Base-by-base conservation (phyloP, 2,113 vertebrate genomes). In the Notothenia coriiceps region DNA sequence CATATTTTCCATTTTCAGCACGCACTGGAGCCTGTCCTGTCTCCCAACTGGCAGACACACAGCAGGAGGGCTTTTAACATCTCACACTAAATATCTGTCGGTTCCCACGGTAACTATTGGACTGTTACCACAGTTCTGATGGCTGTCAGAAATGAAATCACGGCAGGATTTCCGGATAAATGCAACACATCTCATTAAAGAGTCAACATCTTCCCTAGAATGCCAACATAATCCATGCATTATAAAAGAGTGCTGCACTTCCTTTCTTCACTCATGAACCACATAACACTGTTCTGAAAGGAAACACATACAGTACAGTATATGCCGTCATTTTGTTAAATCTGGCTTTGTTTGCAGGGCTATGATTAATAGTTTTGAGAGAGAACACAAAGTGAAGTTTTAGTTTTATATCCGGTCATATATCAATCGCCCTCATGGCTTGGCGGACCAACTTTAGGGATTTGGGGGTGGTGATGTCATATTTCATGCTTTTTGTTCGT, bases 1-100 rank as follows among this genome's bases (percentile, higher is more conserved):
- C 87, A 86, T 88, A 91, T 92, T 94, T 94, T 93, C 93, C 92
- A 88, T 89, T 93, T 93, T 89, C 71, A 86, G 81, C 85, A 76
- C 54, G 66, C 79, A 75, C 72, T 91, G 82, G 80, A 91, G 88
- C 83, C 86, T 84, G 82, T 77, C 86, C 71, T 86, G 85, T 87
- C 88, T 92, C 84, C 83, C 73, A 56, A 82, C 81, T 90, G 90
- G 83, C 85, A 91, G 84, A 92, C 75, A 4, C 90, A 74, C 88
- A 87, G 91, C 88, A 74, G 88, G 86, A 88, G 92, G 79, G 70
- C 79, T 85, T 92, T 69, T 84, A 89, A 91, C 84, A 87, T 89
- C 83, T 65, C 77, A 71, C 73, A 49, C 83, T 74, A 88, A 88
- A 87, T 81, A 84, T 86, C 85, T 54, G 77, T 62, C 70, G 52